Base-by-base conservation (phyloP, 2,797 vertebrate species). In the Telmatherina bonti region DNA sequence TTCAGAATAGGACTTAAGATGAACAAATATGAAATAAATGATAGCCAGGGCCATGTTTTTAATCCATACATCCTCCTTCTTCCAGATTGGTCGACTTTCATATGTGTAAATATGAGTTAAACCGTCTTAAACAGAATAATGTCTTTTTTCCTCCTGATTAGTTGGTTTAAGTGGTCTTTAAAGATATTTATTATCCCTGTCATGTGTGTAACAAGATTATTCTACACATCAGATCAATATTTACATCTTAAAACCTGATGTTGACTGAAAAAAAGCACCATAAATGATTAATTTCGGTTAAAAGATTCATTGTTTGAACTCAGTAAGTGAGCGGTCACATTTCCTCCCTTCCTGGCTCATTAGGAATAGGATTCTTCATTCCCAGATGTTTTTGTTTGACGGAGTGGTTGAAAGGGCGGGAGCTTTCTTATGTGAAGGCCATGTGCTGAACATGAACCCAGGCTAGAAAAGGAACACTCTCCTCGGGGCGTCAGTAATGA, bases 311-410 rank as follows among this genome's bases (percentile, higher is more conserved):
- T 20, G 10, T 12, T 2, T 9, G 35, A 20, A 0, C 55, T 57
- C 31, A 30, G 24, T 30, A 10, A 68, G 62, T 38, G 59, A 15
- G 36, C 49, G 51, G 69, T 45, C 53, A 64, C n/a, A 70, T 80
- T 82, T 74, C 72, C 18, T 0, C 63, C 41, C 68, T 56, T 71
- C 4, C 22, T 76, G 31, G 69, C 65, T 82, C 81, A 26, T 6
- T 12, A 43, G 41, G 60, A 81, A 72, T 76, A 61, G 2, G 64
- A 60, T 53, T 64, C 72, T 68, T 84, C 62, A 41, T 20, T 79
- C 66, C 83, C 87, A 91, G 85, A 90, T 88, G 88, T 83, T 76
- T 80, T 18, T 67, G 59, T 76, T 72, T 76, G 73, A 73, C 1
- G 18, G 41, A 72, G 68, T 1, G 20, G 29, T 70, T 2, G 56